Conservation (phyloP, 2,113 vertebrate genomes). For the Nettapus auritus region DNA sequence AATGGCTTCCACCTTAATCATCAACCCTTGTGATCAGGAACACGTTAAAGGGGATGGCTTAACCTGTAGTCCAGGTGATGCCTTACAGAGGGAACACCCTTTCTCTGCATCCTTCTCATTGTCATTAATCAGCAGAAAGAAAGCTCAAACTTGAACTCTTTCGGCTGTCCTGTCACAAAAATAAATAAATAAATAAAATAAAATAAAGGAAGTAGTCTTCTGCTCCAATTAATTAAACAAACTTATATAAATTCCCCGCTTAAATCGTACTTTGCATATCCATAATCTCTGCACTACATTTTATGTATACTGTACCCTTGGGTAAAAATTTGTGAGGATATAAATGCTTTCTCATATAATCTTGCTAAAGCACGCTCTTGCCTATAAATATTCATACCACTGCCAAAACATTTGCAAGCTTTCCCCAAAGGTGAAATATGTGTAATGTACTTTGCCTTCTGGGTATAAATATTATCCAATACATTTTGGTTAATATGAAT, state of each 20-base stretch:
- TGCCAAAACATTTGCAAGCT: slow-evolving; percentile 83
- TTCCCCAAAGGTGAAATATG: slow-evolving; percentile 86
- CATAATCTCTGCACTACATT: slow-evolving; percentile 80
- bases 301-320: slow-evolving; percentile 83
- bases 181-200: neutral
- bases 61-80: neutral
- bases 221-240: slow-evolving; percentile 81
- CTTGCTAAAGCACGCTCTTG: slow-evolving; percentile 80
- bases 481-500: slow-evolving; percentile 87
- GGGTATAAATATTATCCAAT: slow-evolving; percentile 88
- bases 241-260: slow-evolving; percentile 76
- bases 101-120: neutral
- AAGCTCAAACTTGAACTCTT: slow-evolving; percentile 27
- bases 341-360: slow-evolving; percentile 85
- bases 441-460: slow-evolving; percentile 83
- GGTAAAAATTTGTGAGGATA: slow-evolving; percentile 82
- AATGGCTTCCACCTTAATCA: neutral
- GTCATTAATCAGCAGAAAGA: neutral
- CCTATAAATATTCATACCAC: slow-evolving; percentile 86
- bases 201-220: slow-evolving; percentile 44
- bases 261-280: slow-evolving; percentile 79
- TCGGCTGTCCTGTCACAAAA: slow-evolving; percentile 28
- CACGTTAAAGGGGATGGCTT: neutral
- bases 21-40: neutral
- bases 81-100: neutral